These are phyloP conservation scores for Rhinolophus sinicus DNA, from an alignment of 2,113 vertebrate genomes.

Conservation along the genomic window DNA sequence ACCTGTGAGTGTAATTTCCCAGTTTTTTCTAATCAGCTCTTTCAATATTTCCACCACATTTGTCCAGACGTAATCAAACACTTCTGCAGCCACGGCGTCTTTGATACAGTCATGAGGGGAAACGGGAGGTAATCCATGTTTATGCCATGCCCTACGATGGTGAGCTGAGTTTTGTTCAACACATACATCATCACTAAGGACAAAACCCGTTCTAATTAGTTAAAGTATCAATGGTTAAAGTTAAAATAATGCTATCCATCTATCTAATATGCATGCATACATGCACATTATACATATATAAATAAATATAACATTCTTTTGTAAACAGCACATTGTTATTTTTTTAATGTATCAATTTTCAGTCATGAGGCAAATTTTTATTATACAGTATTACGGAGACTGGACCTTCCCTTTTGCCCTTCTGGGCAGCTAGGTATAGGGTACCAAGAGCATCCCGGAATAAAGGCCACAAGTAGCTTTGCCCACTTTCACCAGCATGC, in stretches of 20 bases:
- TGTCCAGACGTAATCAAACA: constrained; percentile 89
- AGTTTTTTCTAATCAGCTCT: constrained; percentile 86
- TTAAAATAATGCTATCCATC: neutral
- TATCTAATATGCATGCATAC: neutral
- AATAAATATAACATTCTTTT: neutral
- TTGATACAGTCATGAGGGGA: constrained; percentile 90
- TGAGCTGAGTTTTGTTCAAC: constrained; percentile 79
- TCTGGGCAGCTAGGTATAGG: accelerated
- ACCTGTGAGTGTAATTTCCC: constrained; percentile 85
- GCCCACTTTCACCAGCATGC: accelerated
- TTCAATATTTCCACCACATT: constrained; percentile 83
- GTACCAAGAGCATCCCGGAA: neutral
- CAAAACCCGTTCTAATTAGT: constrained; percentile 65
- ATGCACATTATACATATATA: neutral
- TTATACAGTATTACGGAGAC: neutral
- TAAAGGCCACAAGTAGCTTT: accelerated
- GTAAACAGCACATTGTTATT: neutral
- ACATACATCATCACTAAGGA: constrained; percentile 85
- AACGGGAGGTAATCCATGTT: constrained; percentile 87
- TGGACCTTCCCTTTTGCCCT: neutral
- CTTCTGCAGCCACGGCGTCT: constrained; percentile 87
- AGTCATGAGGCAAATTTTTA: neutral
- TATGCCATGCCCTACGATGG: constrained; percentile 70
- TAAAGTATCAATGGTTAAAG: neutral
- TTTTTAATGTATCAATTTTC: constrained; percentile 11